Base-by-base conservation (phyloP, 2,888 invertebrate genomes). In the Apotomis turbidana region DNA sequence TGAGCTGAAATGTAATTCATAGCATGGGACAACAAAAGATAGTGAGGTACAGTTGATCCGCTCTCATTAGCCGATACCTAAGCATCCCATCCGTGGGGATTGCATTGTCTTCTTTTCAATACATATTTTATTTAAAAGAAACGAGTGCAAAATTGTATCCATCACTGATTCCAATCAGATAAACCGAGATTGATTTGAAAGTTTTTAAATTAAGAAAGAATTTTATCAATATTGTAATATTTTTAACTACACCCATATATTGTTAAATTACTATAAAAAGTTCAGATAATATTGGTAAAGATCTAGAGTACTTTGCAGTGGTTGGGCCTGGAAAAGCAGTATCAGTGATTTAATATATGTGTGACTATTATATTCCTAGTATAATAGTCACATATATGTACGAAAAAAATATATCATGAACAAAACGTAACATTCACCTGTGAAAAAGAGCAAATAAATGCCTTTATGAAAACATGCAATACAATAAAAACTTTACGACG, bases 31-130 rank as follows among this genome's bases (percentile, higher is more conserved):
- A 85, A 87, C 85, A 86, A 85, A 82, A 85, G 83, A 85, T 85
- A 83, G 84, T 78, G 79, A 77, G 80, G 78, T 78, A 61, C 71
- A 76, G 75, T 76, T 78, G 80, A 86, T 84, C 82, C 79, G 76
- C 80, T 82, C 86, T 88, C 87, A 86, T 87, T 87, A 87, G 81
- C 76, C 80, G 86, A 88, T 85, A n/a, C n/a, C n/a, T n/a, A 86
- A 85, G 81, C 82, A 84, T 82, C 80, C 75, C 74, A 68, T 67
- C 75, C 74, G 71, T 77, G 78, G 77, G 76, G 79, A 78, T 77
- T 77, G 75, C 15, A 71, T 68, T 71, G 71, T 64, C 13, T 41
- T 15, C 46, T 55, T 71, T 49, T 15, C 63, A 51, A 54, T 62
- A 62, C 27, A 5, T 79, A 78, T 81, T 71, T 51, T n/a, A 36